Evolutionary conservation across 2,888 invertebrate genomes (phyloP).

Genomic region (Globia sparganii): DNA sequence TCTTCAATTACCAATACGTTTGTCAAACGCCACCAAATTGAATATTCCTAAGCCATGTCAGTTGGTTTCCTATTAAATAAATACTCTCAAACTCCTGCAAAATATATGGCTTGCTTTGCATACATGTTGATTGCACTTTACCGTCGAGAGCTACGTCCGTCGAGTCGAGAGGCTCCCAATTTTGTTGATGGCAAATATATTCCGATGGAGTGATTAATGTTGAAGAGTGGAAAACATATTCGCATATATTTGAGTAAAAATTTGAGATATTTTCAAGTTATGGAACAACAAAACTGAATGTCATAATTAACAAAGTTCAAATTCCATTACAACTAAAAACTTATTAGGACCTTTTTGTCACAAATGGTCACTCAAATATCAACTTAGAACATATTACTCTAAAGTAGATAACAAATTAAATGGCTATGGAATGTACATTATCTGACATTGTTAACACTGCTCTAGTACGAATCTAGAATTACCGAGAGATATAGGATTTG

Average conservation of each 20-base stretch:
- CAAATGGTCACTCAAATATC: background rate
- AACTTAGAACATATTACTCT: too few species aligned
- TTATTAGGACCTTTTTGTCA: background rate
- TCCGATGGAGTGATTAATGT: slow-evolving; percentile 14
- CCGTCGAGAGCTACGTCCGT: background rate
- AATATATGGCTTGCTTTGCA: slow-evolving; percentile 7
- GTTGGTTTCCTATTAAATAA: slow-evolving; percentile 6
- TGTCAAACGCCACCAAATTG: background rate
- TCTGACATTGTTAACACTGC: too few species aligned
- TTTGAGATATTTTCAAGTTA: background rate
- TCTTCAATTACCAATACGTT: background rate
- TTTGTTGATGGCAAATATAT: slow-evolving; percentile 30
- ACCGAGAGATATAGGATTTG: background rate
- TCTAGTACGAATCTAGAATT: background rate
- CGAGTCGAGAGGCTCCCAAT: slow-evolving; percentile 34
- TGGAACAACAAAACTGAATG: background rate
- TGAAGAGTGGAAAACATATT: slow-evolving; percentile 17
- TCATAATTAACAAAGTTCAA: too few species aligned
- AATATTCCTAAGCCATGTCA: background rate
- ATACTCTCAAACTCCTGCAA: background rate
- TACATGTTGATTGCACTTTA: slow-evolving; percentile 25
- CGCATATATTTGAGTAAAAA: background rate
- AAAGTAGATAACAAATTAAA: too few species aligned
- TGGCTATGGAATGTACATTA: too few species aligned
- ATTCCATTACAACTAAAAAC: too few species aligned